These are phyloP conservation scores for Acleris holmiana DNA, from an alignment of 2,888 invertebrate species.

Conservation along the genomic window DNA sequence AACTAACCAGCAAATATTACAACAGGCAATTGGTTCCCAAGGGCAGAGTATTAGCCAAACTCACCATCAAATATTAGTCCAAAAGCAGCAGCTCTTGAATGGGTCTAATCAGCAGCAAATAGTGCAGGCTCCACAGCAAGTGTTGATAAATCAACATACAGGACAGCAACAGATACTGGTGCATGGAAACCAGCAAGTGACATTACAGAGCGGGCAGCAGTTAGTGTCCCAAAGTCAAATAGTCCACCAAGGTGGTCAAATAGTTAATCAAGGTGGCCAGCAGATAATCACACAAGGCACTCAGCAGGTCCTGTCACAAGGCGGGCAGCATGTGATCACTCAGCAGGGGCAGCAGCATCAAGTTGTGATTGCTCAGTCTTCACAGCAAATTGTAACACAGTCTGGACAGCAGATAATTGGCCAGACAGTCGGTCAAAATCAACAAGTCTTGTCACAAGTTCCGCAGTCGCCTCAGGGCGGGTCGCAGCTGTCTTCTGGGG, in stretches of 20 bases:
- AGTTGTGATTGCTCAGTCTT: constrained; percentile 76
- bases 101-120: constrained; percentile 80
- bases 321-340: constrained; percentile 78
- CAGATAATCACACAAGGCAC: constrained; percentile 73
- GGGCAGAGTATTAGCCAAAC: constrained; percentile 79
- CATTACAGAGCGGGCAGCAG: constrained; percentile 76
- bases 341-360: constrained; percentile 80
- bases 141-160: constrained; percentile 77
- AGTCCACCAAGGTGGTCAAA: constrained; percentile 77
- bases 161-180: constrained; percentile 80
- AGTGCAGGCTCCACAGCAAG: constrained; percentile 80
- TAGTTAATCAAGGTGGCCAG: constrained; percentile 75
- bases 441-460: constrained; percentile 74
- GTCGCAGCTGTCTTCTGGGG: constrained; percentile 59
- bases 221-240: constrained; percentile 78
- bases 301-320: constrained; percentile 76
- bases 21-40: constrained; percentile 84
- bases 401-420: constrained; percentile 78
- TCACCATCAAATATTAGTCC: constrained; percentile 77
- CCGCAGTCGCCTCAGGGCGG: constrained; percentile 74
- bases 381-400: constrained; percentile 79
- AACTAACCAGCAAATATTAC: constrained; percentile 84
- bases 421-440: constrained; percentile 69
- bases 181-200: constrained; percentile 80
- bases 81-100: constrained; percentile 85